phyloP scores from a whole-genome alignment of 2,797 vertebrate species.

The Mormyrops attenuatus region DNA sequence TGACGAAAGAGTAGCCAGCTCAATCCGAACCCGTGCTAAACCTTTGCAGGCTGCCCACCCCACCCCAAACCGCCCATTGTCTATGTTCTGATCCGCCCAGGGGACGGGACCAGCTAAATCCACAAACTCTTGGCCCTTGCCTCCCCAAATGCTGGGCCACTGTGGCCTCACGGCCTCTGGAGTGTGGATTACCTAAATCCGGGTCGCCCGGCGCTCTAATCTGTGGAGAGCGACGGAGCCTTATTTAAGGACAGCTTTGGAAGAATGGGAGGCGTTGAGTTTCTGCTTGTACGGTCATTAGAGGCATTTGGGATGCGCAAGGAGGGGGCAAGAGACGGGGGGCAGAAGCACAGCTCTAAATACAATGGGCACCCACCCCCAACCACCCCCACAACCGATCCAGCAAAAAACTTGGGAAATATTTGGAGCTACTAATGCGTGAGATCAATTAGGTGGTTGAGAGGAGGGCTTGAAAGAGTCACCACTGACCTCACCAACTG shows the following conservation, averaged over 20 bases:
- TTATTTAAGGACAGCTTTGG: slow-evolving; percentile 53
- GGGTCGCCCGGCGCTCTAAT: slow-evolving; percentile 41
- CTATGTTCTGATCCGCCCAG: slow-evolving; percentile 12
- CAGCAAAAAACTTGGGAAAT: slow-evolving; percentile 50
- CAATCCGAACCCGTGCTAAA: slow-evolving; percentile 18
- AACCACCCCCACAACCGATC: slow-evolving; percentile 30
- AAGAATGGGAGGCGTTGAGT: slow-evolving; percentile 60
- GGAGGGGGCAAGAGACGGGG: slow-evolving; percentile 17
- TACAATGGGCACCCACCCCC: slow-evolving; percentile 36
- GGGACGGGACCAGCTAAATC: slow-evolving; percentile 36
- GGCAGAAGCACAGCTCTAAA: slow-evolving; percentile 22
- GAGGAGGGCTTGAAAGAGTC: slow-evolving; percentile 75
- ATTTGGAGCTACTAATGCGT: slow-evolving; percentile 81
- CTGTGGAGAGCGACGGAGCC: slow-evolving; percentile 34
- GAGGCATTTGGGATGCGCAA: slow-evolving; percentile 33
- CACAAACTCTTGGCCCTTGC: slow-evolving; percentile 29
- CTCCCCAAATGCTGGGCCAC: neutral
- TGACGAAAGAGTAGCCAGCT: slow-evolving; percentile 4
- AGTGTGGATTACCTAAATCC: slow-evolving; percentile 43
- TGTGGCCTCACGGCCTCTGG: slow-evolving; percentile 10
- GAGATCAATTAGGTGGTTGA: slow-evolving; percentile 82
- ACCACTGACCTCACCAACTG: slow-evolving; percentile 68
- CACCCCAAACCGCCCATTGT: slow-evolving; percentile 8
- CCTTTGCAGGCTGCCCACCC: neutral
- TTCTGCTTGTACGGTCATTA: slow-evolving; percentile 56